phyloP scores from a whole-genome alignment of 2,888 invertebrate species.

The Zaprionus bogoriensis region DNA sequence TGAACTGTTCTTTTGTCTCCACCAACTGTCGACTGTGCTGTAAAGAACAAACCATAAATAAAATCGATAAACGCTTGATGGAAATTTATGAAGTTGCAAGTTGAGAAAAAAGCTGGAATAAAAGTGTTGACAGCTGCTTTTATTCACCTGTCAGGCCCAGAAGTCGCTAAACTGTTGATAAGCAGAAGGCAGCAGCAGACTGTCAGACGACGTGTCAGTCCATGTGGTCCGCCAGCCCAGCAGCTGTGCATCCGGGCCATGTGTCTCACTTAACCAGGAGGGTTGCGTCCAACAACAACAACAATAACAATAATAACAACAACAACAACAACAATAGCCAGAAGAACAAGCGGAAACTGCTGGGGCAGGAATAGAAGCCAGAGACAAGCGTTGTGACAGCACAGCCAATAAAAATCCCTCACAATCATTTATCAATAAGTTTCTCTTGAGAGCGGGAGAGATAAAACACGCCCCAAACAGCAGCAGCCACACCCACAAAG shows the following conservation, averaged over 20 bases:
- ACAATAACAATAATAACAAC: no score
- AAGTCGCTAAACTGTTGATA: conserved; percentile 77
- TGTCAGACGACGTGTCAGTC: conserved; percentile 31
- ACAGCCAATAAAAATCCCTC: conserved; percentile 66
- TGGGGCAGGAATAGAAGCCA: conserved; percentile 2
- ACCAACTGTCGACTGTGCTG: not conserved
- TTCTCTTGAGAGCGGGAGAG: conserved; percentile 13
- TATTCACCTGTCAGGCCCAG: conserved; percentile 78
- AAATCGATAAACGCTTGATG: conserved; percentile 61
- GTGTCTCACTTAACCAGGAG: conserved; percentile 26
- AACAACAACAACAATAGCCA: conserved; percentile 30
- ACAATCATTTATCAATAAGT: conserved; percentile 78
- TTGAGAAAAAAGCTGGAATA: conserved; percentile 24
- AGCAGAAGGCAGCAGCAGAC: conserved; percentile 44
- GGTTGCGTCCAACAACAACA: conserved; percentile 39
- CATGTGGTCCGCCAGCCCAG: conserved; percentile 4
- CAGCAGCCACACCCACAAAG: not conserved
- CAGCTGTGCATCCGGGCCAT: conserved; percentile 18
- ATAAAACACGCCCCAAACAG: conserved; percentile 11
- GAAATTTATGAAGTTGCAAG: conserved; percentile 66
- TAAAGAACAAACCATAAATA: conserved; percentile 23
- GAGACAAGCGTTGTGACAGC: conserved; percentile 58
- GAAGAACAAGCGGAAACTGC: not conserved
- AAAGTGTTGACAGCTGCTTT: conserved; percentile 77
- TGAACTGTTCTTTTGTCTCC: not conserved